Percentiles rank a stretch among this genome's conserved stretches.
phyloP scores from a whole-genome alignment of 2,797 vertebrate species.

The Acridotheres tristis region DNA sequence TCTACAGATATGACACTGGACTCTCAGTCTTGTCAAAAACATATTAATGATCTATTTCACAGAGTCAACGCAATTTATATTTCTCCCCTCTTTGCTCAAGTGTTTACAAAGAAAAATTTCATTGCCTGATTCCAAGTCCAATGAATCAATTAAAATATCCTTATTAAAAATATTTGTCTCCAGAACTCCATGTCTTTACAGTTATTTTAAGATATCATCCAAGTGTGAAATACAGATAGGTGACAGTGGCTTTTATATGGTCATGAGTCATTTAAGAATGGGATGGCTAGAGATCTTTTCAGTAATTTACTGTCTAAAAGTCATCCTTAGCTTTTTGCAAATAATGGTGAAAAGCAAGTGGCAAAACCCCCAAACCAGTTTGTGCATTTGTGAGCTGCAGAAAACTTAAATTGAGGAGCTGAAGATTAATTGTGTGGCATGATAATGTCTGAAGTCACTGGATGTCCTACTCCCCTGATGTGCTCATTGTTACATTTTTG shows the following conservation, averaged over 20 bases:
- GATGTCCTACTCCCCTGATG: neutral
- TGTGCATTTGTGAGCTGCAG: neutral
- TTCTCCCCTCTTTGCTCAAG: constrained; percentile 3
- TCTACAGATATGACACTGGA: neutral
- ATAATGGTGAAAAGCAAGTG: neutral
- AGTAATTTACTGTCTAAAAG: constrained; percentile 3
- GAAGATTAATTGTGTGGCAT: neutral
- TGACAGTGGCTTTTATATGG: neutral
- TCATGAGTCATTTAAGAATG: neutral
- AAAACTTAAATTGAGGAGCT: neutral
- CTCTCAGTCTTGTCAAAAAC: neutral
- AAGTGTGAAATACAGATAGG: neutral
- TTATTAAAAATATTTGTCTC: constrained; percentile 31
- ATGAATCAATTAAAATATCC: constrained; percentile 16
- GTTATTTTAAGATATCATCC: constrained; percentile 14
- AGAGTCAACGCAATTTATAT: neutral
- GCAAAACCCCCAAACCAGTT: neutral
- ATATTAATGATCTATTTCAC: neutral
- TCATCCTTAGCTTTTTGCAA: neutral
- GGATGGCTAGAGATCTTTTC: neutral
- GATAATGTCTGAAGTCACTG: neutral
- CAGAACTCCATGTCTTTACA: neutral
- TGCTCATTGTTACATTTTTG: neutral
- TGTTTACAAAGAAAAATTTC: constrained; percentile 12
- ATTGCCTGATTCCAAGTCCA: neutral